phyloP scores from a whole-genome alignment of 2,797 vertebrate genomes.

The Acrossocheilus wenchowensis region DNA sequence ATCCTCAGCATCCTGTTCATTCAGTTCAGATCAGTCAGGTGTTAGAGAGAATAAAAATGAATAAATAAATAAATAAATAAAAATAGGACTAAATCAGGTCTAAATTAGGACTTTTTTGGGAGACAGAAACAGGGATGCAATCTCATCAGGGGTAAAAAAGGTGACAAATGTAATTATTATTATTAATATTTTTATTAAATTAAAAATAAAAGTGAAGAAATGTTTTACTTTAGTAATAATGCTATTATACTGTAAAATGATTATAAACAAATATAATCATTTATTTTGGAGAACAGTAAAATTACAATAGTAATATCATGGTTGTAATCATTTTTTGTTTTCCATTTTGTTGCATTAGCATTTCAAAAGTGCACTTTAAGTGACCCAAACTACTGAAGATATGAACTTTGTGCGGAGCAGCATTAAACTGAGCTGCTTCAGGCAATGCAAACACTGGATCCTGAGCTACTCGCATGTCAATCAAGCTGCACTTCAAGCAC shows the following conservation, averaged over 20 bases:
- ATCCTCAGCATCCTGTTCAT: constrained; percentile 82
- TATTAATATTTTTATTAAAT: neutral
- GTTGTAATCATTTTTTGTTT: neutral
- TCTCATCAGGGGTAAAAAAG: neutral
- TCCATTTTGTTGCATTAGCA: no score
- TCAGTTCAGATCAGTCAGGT: constrained; percentile 54
- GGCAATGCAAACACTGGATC: no score
- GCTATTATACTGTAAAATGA: neutral
- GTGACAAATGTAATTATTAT: neutral
- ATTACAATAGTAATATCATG: neutral
- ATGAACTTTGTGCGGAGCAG: neutral
- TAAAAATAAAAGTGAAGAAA: neutral
- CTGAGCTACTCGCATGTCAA: no score
- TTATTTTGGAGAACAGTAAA: neutral
- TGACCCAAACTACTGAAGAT: neutral
- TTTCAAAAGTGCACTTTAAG: no score
- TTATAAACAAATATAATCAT: neutral
- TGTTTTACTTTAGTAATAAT: neutral
- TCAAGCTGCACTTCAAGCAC: no score
- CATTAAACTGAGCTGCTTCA: no score
- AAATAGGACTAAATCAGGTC: no score
- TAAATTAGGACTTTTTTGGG: neutral
- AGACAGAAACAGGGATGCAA: neutral
- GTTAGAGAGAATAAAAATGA: neutral
- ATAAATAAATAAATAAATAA: no score